Evolutionary conservation across 2,113 vertebrate genomes (phyloP).

Genomic region (Hirundichthys speculiger): DNA sequence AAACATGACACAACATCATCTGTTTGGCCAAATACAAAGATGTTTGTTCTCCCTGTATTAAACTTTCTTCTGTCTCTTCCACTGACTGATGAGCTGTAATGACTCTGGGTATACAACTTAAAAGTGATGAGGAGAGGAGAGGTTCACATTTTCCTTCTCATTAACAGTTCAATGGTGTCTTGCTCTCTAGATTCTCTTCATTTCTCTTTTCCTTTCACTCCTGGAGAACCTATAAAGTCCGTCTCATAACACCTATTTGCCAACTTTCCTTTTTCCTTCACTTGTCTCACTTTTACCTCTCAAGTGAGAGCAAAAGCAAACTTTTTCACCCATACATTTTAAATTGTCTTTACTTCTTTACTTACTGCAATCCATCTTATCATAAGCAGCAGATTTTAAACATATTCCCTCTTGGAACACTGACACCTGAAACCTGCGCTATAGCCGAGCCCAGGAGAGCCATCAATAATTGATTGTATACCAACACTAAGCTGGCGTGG

Average conservation of each 20-base stretch:
- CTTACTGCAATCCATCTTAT: background rate
- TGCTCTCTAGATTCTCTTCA: slow-evolving; percentile 1
- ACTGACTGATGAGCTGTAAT: slow-evolving; percentile 9
- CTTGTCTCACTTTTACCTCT: background rate
- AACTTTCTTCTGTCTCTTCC: slow-evolving; percentile 33
- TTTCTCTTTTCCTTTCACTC: background rate
- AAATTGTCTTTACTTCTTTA: background rate
- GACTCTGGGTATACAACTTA: slow-evolving; percentile 5
- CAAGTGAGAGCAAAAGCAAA: background rate
- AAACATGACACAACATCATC: slow-evolving; percentile 74
- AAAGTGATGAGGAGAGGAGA: slow-evolving; percentile 7
- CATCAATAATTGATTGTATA: slow-evolving; percentile 78
- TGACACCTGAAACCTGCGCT: slow-evolving; percentile 78
- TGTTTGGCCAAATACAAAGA: slow-evolving; percentile 64
- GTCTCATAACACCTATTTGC: background rate
- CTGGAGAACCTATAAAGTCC: slow-evolving; percentile 1
- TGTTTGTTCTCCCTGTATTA: slow-evolving; percentile 47
- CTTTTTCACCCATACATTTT: too few relatives aligned
- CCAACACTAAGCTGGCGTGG: slow-evolving; percentile 49
- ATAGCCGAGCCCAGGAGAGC: slow-evolving; percentile 57
- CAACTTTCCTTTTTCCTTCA: background rate
- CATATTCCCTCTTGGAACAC: slow-evolving; percentile 53
- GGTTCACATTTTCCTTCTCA: slow-evolving; percentile 15
- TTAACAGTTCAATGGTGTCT: slow-evolving; percentile 4
- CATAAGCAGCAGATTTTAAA: slow-evolving; percentile 60